Conservation (phyloP, 2,888 invertebrate genomes). For the Drosophila atroscutellata region DNA sequence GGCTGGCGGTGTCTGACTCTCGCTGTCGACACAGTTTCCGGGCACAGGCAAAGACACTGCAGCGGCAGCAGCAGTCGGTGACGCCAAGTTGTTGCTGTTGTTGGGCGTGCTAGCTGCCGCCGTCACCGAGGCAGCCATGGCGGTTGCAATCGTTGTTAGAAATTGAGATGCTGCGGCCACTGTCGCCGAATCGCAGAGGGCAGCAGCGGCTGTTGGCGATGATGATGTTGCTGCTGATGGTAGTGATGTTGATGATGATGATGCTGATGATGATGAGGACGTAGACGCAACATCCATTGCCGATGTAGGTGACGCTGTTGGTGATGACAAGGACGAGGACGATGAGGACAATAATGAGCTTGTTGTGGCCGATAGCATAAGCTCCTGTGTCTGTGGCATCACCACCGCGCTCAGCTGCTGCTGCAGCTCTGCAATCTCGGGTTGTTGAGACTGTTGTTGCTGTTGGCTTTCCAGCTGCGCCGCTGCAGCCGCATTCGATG, state of each 20-base stretch:
- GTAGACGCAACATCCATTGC: constrained; percentile 66
- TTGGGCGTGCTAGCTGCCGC: constrained; percentile 75
- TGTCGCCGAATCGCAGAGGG: constrained; percentile 73
- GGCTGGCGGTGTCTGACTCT: constrained; percentile 42
- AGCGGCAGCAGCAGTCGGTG: constrained; percentile 47
- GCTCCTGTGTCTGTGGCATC: constrained; percentile 75
- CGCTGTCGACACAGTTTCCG: constrained; percentile 36
- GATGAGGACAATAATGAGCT: constrained; percentile 65
- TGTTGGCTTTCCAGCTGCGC: constrained; percentile 71
- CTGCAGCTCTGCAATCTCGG: constrained; percentile 76
- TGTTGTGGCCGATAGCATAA: constrained; percentile 79
- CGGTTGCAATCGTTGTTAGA: constrained; percentile 76
- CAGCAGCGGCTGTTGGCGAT: constrained; percentile 31
- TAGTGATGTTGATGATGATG: constrained; percentile 63
- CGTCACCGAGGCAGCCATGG: constrained; percentile 79
- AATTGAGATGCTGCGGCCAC: constrained; percentile 84
- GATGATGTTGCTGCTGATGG: constrained; percentile 38
- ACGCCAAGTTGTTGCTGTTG: constrained; percentile 26
- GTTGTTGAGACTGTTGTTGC: constrained; percentile 54
- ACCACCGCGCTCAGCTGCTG: constrained; percentile 77
- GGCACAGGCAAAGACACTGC: constrained; percentile 39
- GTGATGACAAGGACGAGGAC: constrained; percentile 62
- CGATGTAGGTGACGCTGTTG: constrained; percentile 63
- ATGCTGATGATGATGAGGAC: constrained; percentile 58
- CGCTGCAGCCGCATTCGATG: constrained; percentile 70